Conservation (phyloP, 2,888 invertebrate species). For the Rhamnusium bicolor region DNA sequence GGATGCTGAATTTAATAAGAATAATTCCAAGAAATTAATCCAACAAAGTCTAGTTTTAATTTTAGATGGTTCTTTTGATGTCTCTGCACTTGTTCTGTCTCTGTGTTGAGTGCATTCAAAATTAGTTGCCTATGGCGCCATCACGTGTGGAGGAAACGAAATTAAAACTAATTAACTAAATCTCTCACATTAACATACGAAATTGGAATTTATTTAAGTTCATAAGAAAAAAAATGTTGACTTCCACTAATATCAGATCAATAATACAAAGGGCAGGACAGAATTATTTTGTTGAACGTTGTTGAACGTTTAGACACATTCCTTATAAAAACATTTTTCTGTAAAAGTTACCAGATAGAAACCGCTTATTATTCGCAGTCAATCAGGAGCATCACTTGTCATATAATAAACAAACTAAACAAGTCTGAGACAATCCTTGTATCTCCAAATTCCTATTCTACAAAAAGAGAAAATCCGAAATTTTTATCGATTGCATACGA, state of each 20-base stretch:
- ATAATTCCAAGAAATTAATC: slow-evolving; percentile 71
- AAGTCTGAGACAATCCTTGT: too few relatives aligned
- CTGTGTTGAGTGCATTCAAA: slow-evolving; percentile 53
- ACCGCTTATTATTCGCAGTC: too few relatives aligned
- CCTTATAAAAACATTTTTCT: too few relatives aligned
- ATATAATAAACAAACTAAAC: too few relatives aligned
- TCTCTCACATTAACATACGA: neutral
- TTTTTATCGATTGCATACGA: too few relatives aligned
- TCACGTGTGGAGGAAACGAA: slow-evolving; percentile 24
- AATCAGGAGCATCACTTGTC: too few relatives aligned
- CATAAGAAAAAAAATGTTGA: neutral
- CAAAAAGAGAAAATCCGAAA: too few relatives aligned
- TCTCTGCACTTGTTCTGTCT: slow-evolving; percentile 55
- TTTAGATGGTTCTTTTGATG: slow-evolving; percentile 70
- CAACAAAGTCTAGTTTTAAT: slow-evolving; percentile 69
- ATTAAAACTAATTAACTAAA: slow-evolving; percentile 6
- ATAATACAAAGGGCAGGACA: too few relatives aligned
- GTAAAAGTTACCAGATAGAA: too few relatives aligned
- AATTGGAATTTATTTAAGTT: slow-evolving; percentile 4
- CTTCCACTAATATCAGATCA: neutral
- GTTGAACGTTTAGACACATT: too few relatives aligned
- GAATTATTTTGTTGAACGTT: too few relatives aligned
- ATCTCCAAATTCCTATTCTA: too few relatives aligned
- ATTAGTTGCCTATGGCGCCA: slow-evolving; percentile 49
- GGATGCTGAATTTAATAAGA: slow-evolving; percentile 68